Evolutionary conservation across 1,140 invertebrate species (phyloP), one percentile per base, ranked within the genome.

Genomic region (Nebria ingens): DNA sequence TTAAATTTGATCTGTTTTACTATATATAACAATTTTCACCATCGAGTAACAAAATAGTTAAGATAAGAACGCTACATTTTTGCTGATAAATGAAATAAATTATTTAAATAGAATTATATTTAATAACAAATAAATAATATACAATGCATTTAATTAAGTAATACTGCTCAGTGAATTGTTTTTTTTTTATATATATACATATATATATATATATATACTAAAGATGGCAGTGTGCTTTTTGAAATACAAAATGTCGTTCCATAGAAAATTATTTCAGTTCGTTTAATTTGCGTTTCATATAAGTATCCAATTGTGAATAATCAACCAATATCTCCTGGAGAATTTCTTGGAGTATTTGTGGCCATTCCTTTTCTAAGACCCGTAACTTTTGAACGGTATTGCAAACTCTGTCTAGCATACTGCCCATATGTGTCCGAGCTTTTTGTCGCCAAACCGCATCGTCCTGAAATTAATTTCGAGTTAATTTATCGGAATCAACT

Each of bases 331-430:
- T 86, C 56, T 86, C 81, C 59, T 80, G 76, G 57, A 91, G 79
- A 65, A 89, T 80, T 64, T 89, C 84, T 19, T 82, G 70, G 15
- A 92, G 74, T 62, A 91, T 80, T 38, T 71, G 73, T 19, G 85
- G 81, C 88, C 88, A 91, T 59, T 84, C 73, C 12, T 78, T 69
- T 64, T 89, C 84, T 19, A 92, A 71, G 51, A 81, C 71, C 58
- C 83, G 77, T 42, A 91, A 67, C 64, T 90, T 87, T 60, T 84
- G 78, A 49, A 88, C 80, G 0, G 87, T 84, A 59, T 83, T 81
- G 58, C 82, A 78, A 9, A 86, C 84, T 57, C 83, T 73, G 53
- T 85, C 80, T 38, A 90, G 78, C 19, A 87, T 73, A 55, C 78
- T 69, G 1, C 78, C 75, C 42, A 89, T 71, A 64, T 88, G 79